phyloP scores from a whole-genome alignment of 2,113 vertebrate species.

The Setophaga kirtlandii region DNA sequence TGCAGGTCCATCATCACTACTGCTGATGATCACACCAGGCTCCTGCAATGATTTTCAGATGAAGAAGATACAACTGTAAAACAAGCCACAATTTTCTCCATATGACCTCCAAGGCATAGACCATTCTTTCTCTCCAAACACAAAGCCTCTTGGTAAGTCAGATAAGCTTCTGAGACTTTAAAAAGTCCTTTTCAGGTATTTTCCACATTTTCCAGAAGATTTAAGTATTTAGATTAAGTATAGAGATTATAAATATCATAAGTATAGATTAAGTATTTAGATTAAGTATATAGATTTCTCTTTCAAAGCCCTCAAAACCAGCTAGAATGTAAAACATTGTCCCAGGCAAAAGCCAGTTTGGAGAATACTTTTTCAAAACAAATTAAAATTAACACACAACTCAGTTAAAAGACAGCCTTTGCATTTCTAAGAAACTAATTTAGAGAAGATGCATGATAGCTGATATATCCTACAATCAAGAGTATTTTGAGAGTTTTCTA shows the following conservation, averaged over 20 bases:
- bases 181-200: neutral
- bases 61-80: neutral
- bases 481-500: neutral
- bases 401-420: neutral
- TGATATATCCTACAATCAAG: neutral
- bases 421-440: neutral
- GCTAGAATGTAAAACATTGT: neutral
- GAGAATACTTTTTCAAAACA: neutral
- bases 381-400: neutral
- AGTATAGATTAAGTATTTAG: too few species aligned
- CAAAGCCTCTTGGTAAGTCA: neutral
- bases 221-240: neutral
- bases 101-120: neutral
- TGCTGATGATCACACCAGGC: neutral
- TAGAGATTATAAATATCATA: too few species aligned
- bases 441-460: neutral
- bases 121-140: neutral
- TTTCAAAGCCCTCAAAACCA: neutral
- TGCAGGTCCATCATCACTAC: neutral
- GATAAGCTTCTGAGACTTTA: neutral
- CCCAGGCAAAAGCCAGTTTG: neutral
- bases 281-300: neutral
- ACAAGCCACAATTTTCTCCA: neutral
- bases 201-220: neutral
- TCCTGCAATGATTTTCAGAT: neutral